Conservation (phyloP, 2,113 vertebrate genomes). For the Empidonax traillii region DNA sequence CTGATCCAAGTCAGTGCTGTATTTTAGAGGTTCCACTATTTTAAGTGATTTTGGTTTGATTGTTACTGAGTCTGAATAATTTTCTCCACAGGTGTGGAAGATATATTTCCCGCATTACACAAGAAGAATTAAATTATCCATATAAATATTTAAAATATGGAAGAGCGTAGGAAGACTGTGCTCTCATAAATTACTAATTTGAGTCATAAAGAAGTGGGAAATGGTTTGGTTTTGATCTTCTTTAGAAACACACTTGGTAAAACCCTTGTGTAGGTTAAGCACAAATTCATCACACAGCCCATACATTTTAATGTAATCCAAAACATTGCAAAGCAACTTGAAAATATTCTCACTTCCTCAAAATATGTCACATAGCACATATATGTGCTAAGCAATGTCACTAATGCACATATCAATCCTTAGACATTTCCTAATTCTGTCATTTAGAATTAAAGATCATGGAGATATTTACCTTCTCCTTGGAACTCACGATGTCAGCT, state of each 20-base stretch:
- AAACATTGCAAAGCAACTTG: neutral
- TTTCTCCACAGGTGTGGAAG: neutral
- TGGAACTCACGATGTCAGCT: neutral
- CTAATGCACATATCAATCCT: neutral
- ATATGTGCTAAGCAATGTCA: neutral
- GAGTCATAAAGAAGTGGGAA: neutral
- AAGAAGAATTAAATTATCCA: neutral
- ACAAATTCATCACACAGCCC: neutral
- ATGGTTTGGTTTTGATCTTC: neutral
- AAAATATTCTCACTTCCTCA: neutral
- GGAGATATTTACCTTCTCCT: slow-evolving; percentile 29
- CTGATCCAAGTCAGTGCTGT: neutral
- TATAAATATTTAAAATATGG: neutral
- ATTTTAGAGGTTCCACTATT: neutral
- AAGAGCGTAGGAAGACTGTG: neutral
- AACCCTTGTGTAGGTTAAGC: neutral
- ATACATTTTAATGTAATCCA: neutral
- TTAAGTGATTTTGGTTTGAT: neutral
- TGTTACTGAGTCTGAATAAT: neutral
- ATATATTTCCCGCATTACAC: neutral
- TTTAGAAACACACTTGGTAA: neutral
- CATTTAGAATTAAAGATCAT: neutral
- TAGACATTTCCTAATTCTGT: neutral
- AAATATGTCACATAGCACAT: neutral
- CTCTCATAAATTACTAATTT: neutral